A percentile compares a stretch with the other conserved stretches of the same genome.
phyloP scores from a whole-genome alignment of 2,888 invertebrate species.

The Xanthia icteritia region DNA sequence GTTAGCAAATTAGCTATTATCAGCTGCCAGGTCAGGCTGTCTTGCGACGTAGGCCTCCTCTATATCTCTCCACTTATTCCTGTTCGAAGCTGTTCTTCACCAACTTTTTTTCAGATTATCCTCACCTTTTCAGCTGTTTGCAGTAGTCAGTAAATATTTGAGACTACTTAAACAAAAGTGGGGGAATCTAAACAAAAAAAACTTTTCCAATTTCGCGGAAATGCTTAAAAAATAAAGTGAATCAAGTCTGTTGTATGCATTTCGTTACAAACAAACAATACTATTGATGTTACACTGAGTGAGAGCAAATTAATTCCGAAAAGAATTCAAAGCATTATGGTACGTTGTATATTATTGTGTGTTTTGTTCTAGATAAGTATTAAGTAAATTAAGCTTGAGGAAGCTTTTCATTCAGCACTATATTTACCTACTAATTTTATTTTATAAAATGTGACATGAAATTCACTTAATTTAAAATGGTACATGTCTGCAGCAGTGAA shows the following conservation, averaged over 20 bases:
- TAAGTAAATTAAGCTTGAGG: not conserved
- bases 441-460: not conserved
- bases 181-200: not conserved
- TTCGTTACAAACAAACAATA: not conserved
- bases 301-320: not conserved
- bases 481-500: constrained; percentile 4
- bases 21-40: too few species aligned
- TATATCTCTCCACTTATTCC: too few species aligned
- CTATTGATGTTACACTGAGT: not conserved
- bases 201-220: not conserved
- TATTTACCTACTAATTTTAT: not conserved
- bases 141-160: not conserved
- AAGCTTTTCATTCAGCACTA: not conserved
- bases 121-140: too few species aligned
- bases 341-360: not conserved
- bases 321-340: not conserved
- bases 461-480: not conserved
- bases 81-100: too few species aligned
- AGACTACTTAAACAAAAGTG: too few species aligned
- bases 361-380: not conserved
- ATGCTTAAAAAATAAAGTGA: not conserved
- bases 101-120: too few species aligned
- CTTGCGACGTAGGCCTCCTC: too few species aligned
- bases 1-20: too few species aligned
- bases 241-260: not conserved